Percentiles rank a stretch among this genome's conserved stretches.
Evolutionary conservation across 2,888 invertebrate genomes (phyloP).

Genomic region (Philhelius pedissequus): DNA sequence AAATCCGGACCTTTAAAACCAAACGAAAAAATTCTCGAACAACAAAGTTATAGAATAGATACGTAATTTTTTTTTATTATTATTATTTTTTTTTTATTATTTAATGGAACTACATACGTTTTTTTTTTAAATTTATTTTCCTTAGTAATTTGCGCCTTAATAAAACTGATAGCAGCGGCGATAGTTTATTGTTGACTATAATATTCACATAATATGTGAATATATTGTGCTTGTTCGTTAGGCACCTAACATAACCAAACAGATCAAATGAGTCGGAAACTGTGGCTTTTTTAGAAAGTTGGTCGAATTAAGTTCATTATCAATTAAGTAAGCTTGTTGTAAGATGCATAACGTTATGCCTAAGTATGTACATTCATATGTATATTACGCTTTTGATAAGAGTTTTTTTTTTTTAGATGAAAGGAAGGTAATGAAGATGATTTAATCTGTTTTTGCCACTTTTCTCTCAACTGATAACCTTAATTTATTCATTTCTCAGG

Average conservation of each 20-base stretch:
- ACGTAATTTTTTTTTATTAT: background rate
- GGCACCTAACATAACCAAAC: no score
- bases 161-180: background rate
- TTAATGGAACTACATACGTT: background rate
- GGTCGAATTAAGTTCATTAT: constrained; percentile 26
- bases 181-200: background rate
- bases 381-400: background rate
- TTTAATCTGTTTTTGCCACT: constrained; percentile 45
- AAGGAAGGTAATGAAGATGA: background rate
- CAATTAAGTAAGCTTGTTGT: background rate
- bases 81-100: background rate
- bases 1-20: background rate
- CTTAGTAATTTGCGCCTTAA: background rate
- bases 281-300: constrained; percentile 16
- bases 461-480: constrained; percentile 38
- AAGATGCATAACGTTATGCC: background rate
- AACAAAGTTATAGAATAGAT: background rate
- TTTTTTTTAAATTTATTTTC: background rate
- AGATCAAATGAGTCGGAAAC: background rate
- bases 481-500: constrained; percentile 33
- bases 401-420: background rate
- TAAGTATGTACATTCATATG: background rate
- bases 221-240: no score
- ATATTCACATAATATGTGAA: no score
- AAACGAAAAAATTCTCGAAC: background rate